Percentiles rank a stretch among this genome's conserved stretches.
These are phyloP conservation scores for Buceros bicornis DNA, from an alignment of 2,797 vertebrate genomes.

Conservation along the genomic window DNA sequence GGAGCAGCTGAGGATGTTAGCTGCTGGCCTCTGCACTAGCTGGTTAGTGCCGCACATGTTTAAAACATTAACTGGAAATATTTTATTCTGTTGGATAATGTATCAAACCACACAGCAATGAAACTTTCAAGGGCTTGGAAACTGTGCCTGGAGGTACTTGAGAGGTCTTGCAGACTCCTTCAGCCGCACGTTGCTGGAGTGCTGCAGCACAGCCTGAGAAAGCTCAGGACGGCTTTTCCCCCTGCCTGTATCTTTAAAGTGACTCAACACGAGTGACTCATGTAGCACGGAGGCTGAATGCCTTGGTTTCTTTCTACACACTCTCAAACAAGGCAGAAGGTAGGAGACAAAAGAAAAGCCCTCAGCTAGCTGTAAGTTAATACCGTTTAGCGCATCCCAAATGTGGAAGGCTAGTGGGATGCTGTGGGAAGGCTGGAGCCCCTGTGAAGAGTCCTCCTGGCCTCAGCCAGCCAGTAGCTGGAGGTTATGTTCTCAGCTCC, in stretches of 20 bases:
- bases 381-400: neutral
- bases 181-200: neutral
- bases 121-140: constrained; percentile 61
- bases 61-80: constrained; percentile 68
- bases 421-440: neutral
- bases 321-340: neutral
- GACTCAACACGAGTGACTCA: neutral
- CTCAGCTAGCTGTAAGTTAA: neutral
- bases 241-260: neutral
- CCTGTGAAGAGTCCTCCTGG: rapidly evolving
- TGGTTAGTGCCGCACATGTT: constrained; percentile 47
- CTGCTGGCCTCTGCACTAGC: neutral
- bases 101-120: constrained; percentile 57
- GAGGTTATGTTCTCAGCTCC: neutral
- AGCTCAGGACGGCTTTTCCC: neutral
- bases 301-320: neutral
- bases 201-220: neutral
- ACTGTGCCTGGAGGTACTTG: constrained; percentile 32
- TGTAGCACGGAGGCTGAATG: rapidly evolving
- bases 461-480: neutral
- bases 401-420: rapidly evolving
- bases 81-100: constrained; percentile 69
- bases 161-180: constrained; percentile 7
- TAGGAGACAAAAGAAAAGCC: neutral
- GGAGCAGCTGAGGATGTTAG: neutral